These are phyloP conservation scores for Cherax destructor DNA, from an alignment of 1,140 invertebrate genomes.

Conservation along the genomic window DNA sequence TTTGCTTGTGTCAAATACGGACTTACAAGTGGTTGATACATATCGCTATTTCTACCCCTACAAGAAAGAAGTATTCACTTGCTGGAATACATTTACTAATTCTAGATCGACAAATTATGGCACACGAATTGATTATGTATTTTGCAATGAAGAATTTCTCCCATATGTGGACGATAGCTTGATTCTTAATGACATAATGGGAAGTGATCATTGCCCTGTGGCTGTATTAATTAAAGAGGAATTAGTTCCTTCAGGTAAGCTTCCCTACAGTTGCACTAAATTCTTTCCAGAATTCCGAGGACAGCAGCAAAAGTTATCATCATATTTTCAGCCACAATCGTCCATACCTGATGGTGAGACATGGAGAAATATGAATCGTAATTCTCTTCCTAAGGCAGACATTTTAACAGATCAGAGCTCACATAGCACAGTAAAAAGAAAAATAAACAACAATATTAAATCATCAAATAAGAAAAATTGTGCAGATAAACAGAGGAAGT, in stretches of 20 bases:
- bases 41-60: constrained; percentile 78
- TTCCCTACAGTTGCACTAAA: constrained; percentile 77
- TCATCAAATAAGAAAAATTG: constrained; percentile 35
- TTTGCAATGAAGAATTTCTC: constrained; percentile 75
- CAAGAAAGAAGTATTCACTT: constrained; percentile 77
- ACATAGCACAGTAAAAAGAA: constrained; percentile 37
- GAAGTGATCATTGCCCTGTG: constrained; percentile 81
- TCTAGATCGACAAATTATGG: constrained; percentile 80
- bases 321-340: constrained; percentile 74
- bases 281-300: constrained; percentile 78
- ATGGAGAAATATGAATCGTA: not conserved
- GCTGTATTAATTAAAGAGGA: constrained; percentile 74
- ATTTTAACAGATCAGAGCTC: not conserved
- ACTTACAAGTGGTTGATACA: constrained; percentile 77
- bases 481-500: constrained; percentile 54
- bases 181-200: constrained; percentile 77
- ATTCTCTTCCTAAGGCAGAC: constrained; percentile 17
- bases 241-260: constrained; percentile 73
- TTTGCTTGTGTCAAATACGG: constrained; percentile 26
- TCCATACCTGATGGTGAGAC: constrained; percentile 1
- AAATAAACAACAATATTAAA: constrained; percentile 9
- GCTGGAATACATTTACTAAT: constrained; percentile 78
- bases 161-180: constrained; percentile 74
- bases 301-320: constrained; percentile 77
- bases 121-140: constrained; percentile 79